Evolutionary conservation across 2,888 invertebrate genomes (phyloP).

Genomic region (Norana najaformis): DNA sequence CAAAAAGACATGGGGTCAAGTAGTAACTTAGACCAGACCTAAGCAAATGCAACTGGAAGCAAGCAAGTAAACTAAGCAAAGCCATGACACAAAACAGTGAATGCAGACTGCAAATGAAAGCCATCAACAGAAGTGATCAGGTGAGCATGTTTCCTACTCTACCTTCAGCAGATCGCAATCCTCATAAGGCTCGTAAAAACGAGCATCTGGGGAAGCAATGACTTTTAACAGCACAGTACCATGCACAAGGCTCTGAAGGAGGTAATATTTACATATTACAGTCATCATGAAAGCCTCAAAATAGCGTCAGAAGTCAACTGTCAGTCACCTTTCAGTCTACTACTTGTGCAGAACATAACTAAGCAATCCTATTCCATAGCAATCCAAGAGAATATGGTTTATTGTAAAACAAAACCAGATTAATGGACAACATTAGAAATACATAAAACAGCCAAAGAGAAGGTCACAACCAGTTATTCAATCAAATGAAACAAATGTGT

Average conservation of each 20-base stretch:
- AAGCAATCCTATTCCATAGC: not conserved
- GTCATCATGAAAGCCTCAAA: not conserved
- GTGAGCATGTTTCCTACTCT: not conserved
- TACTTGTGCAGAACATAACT: too few species aligned
- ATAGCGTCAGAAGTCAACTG: not conserved
- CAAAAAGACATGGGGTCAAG: not conserved
- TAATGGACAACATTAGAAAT: not conserved
- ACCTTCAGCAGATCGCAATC: not conserved
- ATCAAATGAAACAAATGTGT: not conserved
- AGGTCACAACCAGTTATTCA: not conserved
- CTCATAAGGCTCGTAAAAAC: not conserved
- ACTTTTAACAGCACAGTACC: not conserved
- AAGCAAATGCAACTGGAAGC: not conserved
- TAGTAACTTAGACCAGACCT: not conserved
- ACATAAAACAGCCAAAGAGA: not conserved
- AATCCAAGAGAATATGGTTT: not conserved
- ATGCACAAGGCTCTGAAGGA: not conserved
- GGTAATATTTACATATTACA: not conserved
- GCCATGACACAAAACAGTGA: not conserved
- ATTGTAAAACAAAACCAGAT: not conserved
- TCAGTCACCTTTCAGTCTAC: not conserved
- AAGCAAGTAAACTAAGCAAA: not conserved
- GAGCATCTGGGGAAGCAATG: not conserved
- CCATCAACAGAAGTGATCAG: not conserved
- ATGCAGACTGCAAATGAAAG: not conserved